Evolutionary conservation across 2,888 invertebrate genomes (phyloP).

Genomic region (Rapana venosa): DNA sequence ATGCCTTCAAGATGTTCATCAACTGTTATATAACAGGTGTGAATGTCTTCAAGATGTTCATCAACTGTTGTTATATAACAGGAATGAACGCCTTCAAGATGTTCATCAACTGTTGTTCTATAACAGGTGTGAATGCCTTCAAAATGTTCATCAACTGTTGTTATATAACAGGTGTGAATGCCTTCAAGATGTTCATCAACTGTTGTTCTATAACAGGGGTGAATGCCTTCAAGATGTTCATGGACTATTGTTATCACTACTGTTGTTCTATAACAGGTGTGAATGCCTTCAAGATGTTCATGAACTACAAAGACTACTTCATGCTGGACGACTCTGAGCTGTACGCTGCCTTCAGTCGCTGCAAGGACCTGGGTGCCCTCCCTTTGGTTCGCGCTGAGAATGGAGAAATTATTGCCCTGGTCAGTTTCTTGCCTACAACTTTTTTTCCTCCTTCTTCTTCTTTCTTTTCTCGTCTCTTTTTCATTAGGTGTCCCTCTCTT

Average conservation of each 20-base stretch:
- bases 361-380: slow-evolving; percentile 90
- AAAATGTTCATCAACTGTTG: slow-evolving; percentile 97
- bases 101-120: neutral
- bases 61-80: no score
- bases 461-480: neutral
- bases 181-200: slow-evolving; percentile 99
- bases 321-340: slow-evolving; percentile 94
- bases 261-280: slow-evolving; percentile 83
- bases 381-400: slow-evolving; percentile 99
- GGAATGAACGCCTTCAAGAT: no score
- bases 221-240: slow-evolving; percentile 97
- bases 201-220: slow-evolving; percentile 84
- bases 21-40: no score
- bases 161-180: slow-evolving; percentile 87
- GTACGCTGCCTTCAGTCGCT: slow-evolving; percentile 89
- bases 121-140: slow-evolving; percentile 93
- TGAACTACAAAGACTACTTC: slow-evolving; percentile 94
- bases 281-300: slow-evolving; percentile 98
- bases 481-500: neutral
- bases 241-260: slow-evolving; percentile 90
- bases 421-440: slow-evolving; percentile 51
- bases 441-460: neutral
- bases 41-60: no score
- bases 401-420: slow-evolving; percentile 92
- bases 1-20: slow-evolving; percentile 99